A percentile compares a stretch with the other conserved stretches of the same genome.
These are phyloP conservation scores for Suillia variegata DNA, from an alignment of 2,888 invertebrate genomes.

Conservation along the genomic window DNA sequence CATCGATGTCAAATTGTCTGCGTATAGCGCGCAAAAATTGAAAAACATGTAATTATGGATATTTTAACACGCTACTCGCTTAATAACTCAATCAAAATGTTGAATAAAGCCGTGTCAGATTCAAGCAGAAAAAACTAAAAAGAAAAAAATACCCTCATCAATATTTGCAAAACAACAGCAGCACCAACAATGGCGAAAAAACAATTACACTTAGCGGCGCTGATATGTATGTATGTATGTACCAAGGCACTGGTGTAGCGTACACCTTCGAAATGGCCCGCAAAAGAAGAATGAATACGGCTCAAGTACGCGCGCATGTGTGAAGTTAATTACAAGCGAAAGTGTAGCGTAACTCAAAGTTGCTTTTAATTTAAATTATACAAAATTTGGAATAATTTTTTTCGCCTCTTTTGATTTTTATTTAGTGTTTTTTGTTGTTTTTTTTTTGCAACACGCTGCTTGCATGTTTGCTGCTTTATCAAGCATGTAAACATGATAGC, in stretches of 20 bases:
- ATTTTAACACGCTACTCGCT: slow-evolving; percentile 10
- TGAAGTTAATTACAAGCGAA: neutral
- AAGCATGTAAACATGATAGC: slow-evolving; percentile 15
- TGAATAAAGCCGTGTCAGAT: neutral
- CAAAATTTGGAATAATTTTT: neutral
- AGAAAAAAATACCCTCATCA: slow-evolving; percentile 16
- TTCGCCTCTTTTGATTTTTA: too few species aligned
- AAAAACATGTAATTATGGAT: too few species aligned
- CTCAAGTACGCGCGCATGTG: slow-evolving; percentile 4
- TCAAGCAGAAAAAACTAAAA: slow-evolving; percentile 1
- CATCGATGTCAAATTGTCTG: slow-evolving; percentile 33
- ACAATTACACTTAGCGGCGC: neutral
- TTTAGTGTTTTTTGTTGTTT: neutral
- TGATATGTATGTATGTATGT: too few species aligned
- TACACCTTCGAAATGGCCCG: too few species aligned
- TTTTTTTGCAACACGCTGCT: neutral
- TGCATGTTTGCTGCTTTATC: neutral
- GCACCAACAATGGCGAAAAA: neutral
- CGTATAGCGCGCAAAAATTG: slow-evolving; percentile 14
- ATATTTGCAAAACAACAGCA: slow-evolving; percentile 11
- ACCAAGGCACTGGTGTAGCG: too few species aligned
- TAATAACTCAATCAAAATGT: slow-evolving; percentile 18
- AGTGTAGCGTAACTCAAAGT: neutral
- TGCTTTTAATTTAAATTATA: neutral
- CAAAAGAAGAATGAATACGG: too few species aligned